A percentile compares a stretch with the other conserved stretches of the same genome.
Evolutionary conservation across 2,888 invertebrate species (phyloP).

Genomic region (Theretra japonica): DNA sequence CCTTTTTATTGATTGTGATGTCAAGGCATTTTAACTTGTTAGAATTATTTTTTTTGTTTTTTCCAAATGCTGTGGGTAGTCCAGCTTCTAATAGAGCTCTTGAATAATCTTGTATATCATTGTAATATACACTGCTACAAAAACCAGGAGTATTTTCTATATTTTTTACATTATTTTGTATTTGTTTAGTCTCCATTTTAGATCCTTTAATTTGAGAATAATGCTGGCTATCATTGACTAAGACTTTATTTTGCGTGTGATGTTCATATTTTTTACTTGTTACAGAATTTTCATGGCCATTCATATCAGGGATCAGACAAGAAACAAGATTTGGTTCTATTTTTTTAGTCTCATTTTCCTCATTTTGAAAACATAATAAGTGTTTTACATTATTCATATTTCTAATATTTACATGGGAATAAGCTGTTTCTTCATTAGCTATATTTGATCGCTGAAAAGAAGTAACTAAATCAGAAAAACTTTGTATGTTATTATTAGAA

Average conservation of each 20-base stretch:
- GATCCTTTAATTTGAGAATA: neutral
- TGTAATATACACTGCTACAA: neutral
- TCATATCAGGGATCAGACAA: neutral
- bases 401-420: neutral
- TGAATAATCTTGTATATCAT: neutral
- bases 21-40: neutral
- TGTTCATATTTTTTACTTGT: neutral
- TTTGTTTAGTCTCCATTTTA: neutral
- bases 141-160: neutral
- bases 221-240: neutral
- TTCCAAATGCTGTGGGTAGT: conserved; percentile 25
- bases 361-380: neutral
- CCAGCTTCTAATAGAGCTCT: conserved; percentile 19
- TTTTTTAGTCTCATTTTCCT: neutral
- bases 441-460: conserved; percentile 50
- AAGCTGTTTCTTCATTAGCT: neutral
- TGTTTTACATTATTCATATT: neutral
- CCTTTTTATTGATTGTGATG: conserved; percentile 20
- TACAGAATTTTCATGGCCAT: too few relatives aligned
- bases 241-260: neutral
- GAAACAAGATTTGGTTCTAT: neutral
- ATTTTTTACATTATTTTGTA: neutral
- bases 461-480: conserved; percentile 59
- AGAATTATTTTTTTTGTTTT: neutral
- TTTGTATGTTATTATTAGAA: conserved; percentile 44